Evolutionary conservation across 2,888 invertebrate species (phyloP).

Genomic region (Standfussiana lucernea): DNA sequence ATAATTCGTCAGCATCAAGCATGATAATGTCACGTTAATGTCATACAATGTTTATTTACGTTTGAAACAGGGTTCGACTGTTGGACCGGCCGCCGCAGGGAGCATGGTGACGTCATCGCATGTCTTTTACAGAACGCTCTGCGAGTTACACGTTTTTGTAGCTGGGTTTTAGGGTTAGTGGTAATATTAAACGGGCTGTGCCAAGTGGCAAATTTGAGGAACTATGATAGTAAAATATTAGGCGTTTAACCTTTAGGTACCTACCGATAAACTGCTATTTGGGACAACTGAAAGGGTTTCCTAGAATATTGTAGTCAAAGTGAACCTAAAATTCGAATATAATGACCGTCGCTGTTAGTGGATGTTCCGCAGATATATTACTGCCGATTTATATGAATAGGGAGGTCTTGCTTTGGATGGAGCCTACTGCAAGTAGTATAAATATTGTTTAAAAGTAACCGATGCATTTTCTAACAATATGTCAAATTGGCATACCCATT

Average conservation of each 20-base stretch:
- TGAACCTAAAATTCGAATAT: too few relatives aligned
- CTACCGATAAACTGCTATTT: too few relatives aligned
- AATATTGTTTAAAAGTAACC: too few relatives aligned
- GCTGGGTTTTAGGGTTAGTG: background rate
- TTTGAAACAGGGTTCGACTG: background rate
- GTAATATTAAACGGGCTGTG: background rate
- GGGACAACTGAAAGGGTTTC: too few relatives aligned
- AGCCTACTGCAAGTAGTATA: too few relatives aligned
- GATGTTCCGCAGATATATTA: background rate
- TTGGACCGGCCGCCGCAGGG: slow-evolving; percentile 1
- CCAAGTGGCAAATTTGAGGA: background rate
- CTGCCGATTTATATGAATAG: background rate
- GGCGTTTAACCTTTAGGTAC: background rate
- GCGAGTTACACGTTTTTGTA: slow-evolving; percentile 10
- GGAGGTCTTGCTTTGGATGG: too few relatives aligned
- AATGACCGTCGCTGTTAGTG: too few relatives aligned
- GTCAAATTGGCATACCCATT: too few relatives aligned
- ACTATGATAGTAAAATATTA: background rate
- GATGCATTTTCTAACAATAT: too few relatives aligned
- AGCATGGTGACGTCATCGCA: slow-evolving; percentile 42
- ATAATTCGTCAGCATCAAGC: background rate
- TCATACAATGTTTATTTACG: slow-evolving; percentile 36
- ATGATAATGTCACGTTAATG: background rate
- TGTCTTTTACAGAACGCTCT: background rate
- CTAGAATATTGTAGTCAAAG: background rate